Conservation (phyloP, 2,113 vertebrate species). For the Gracilinanus agilis region DNA sequence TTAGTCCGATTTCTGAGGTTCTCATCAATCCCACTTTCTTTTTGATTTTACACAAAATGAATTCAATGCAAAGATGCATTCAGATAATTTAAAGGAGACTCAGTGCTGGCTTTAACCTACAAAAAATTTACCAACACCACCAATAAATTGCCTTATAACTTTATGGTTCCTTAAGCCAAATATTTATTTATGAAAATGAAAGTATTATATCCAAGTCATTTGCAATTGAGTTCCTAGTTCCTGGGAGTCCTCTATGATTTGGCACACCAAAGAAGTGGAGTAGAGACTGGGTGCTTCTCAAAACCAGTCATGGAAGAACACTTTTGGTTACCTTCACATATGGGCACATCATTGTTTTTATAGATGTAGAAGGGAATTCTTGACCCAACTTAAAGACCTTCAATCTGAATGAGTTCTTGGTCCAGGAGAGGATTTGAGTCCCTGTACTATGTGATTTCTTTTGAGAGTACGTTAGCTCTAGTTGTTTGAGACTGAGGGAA, state of each 20-base stretch:
- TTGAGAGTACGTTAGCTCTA: slow-evolving; percentile 31
- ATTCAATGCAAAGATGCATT: not conserved
- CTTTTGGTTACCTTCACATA: not conserved
- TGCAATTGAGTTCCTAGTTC: not conserved
- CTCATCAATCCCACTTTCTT: slow-evolving; percentile 36
- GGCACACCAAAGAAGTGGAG: not conserved
- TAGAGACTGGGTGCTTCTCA: not conserved
- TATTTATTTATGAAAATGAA: not conserved
- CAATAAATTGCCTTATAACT: not conserved
- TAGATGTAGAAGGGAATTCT: slow-evolving; percentile 38
- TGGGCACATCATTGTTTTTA: slow-evolving; percentile 11
- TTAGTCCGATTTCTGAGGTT: slow-evolving; percentile 8
- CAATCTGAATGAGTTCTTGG: slow-evolving; percentile 27
- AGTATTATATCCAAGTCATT: slow-evolving; percentile 3
- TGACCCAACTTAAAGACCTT: slow-evolving; percentile 34
- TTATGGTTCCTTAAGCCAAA: not conserved
- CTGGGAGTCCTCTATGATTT: not conserved
- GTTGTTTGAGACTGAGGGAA: slow-evolving; percentile 43
- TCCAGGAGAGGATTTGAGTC: slow-evolving; percentile 42
- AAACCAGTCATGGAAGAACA: slow-evolving; percentile 1
- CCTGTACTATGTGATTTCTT: slow-evolving; percentile 32
- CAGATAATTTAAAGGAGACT: not conserved
- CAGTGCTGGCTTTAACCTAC: not conserved
- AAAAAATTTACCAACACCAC: not conserved
- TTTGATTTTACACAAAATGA: not conserved